Evolutionary conservation across 2,888 invertebrate species (phyloP), one percentile per base, ranked within the genome.

Genomic region (Cheilosia soror): DNA sequence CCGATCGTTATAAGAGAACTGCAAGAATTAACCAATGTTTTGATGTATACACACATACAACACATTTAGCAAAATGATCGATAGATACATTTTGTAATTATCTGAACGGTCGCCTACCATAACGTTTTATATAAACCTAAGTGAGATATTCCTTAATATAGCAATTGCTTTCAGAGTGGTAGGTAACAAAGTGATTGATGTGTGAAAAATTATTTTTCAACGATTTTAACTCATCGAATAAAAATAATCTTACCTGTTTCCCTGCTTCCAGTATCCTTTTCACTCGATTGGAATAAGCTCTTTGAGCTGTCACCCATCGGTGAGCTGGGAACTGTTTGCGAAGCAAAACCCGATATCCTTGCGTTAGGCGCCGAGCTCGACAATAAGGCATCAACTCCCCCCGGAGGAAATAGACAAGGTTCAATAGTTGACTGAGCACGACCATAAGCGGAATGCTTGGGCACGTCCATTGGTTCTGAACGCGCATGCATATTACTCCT

Each of bases 401-500:
- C 92, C 7, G 90, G 90, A 20, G 92, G 92, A 82, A 91, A 92
- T 0, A 90, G 87, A 20, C 85, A 71, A 9, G 90, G 89, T 44
- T 89, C 89, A 66, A 78, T 87, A 13, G 89, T 90, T 1, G 92
- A 92, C n/a, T 90, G 90, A 37, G 91, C 89, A 13, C 92, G 90
- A 62, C 87, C 87, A 53, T 91, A 92, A 0, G 88, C 53, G 1
- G 89, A 87, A 42, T 93, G 91, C 37, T 91, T 91, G 0, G 95
- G 95, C 51, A 96, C 94, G 87, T 95, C 93, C 20, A 96, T 93
- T 5, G 95, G 95, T 2, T 94, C 94, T 81, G 95, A 95, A 1
- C 94, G 93, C 0, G 93, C 90, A 2, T 94, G 93, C 2, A 95
- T 94, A 9, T 94, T 94, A n/a, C 37, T 37, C 79, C 81, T 33